Conservation (phyloP, 2,888 invertebrate genomes). For the Callyntrura guangdongensis region DNA sequence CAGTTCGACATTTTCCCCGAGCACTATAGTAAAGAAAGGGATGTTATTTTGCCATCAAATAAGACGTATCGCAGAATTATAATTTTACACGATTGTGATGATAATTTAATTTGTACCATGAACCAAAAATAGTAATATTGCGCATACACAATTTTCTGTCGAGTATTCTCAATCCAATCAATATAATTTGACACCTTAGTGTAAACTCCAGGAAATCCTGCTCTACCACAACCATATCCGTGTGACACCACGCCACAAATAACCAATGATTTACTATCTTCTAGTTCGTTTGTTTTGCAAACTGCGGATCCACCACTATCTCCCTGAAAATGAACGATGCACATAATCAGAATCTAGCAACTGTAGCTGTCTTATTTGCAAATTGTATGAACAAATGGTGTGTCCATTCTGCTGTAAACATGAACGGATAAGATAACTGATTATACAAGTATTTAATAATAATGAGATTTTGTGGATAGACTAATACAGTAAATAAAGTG, state of each 20-base stretch:
- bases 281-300: constrained; percentile 13
- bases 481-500: too few species aligned
- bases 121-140: background rate
- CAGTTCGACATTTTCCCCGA: constrained; percentile 58
- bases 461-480: too few species aligned
- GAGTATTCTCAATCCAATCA: constrained; percentile 70
- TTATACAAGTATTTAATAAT: too few species aligned
- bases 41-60: too few species aligned
- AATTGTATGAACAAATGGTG: too few species aligned
- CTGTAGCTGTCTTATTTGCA: too few species aligned
- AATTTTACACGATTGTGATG: background rate
- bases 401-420: too few species aligned
- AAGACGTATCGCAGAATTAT: too few species aligned
- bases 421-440: too few species aligned
- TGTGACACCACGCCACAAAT: constrained; percentile 68
- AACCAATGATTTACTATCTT: background rate
- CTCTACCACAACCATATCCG: constrained; percentile 76
- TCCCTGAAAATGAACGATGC: too few species aligned
- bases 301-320: constrained; percentile 42
- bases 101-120: background rate
- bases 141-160: constrained; percentile 21
- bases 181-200: constrained; percentile 71
- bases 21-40: constrained; percentile 11
- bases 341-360: too few species aligned
- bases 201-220: constrained; percentile 69